These are phyloP conservation scores for Eciton burchellii DNA, from an alignment of 1,140 invertebrate genomes.

Conservation along the genomic window DNA sequence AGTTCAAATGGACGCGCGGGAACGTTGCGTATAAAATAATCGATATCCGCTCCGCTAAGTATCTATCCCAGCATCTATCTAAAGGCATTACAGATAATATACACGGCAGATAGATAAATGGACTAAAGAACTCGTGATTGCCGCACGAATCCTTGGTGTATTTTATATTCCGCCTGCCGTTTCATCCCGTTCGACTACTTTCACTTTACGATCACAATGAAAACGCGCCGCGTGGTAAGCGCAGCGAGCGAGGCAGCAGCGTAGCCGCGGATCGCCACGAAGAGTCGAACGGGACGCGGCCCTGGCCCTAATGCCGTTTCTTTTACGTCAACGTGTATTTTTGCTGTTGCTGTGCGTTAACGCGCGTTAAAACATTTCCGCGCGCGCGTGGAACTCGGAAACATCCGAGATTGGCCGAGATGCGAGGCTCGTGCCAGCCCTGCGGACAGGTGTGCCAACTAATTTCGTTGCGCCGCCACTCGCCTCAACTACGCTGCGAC, in stretches of 20 bases:
- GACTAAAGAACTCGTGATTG: neutral
- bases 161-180: constrained; percentile 38
- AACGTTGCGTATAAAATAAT: constrained; percentile 1
- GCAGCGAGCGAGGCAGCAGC: too few species aligned
- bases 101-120: neutral
- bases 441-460: too few species aligned
- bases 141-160: constrained; percentile 24
- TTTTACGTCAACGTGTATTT: constrained; percentile 39
- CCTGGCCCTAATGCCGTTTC: constrained; percentile 25
- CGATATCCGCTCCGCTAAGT: neutral
- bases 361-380: neutral
- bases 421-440: neutral
- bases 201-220: constrained; percentile 54
- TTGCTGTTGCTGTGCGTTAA: neutral
- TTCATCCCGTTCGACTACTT: constrained; percentile 51
- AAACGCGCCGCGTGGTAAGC: constrained; percentile 62
- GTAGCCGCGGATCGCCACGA: constrained; percentile 3
- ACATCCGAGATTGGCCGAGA: neutral
- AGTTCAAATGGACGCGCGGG: neutral
- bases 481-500: neutral
- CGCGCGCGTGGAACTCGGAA: neutral
- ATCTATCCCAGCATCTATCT: too few species aligned
- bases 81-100: too few species aligned
- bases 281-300: constrained; percentile 4
- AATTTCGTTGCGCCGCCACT: neutral